Percentiles rank a stretch among this genome's conserved stretches.
phyloP scores from a whole-genome alignment of 1,140 invertebrate genomes.

The Pseudomyrmex dendroicus region DNA sequence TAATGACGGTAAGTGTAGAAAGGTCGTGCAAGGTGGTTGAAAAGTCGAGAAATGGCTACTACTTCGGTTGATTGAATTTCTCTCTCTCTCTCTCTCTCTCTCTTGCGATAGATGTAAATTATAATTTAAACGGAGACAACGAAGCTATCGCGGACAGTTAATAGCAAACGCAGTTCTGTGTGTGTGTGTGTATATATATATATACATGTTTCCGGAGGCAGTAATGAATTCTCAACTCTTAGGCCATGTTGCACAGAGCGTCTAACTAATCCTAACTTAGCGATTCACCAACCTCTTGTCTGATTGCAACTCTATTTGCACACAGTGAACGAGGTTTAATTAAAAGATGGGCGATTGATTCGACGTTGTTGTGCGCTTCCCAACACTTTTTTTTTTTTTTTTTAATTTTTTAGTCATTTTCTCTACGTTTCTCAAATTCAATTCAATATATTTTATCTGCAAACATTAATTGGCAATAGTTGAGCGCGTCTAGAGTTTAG shows the following conservation, averaged over 20 bases:
- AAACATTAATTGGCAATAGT: not conserved
- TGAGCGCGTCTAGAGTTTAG: not conserved
- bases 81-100: not conserved
- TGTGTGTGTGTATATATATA: not conserved
- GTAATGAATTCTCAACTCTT: conserved; percentile 61
- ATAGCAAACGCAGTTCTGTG: conserved; percentile 10
- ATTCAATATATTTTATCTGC: not conserved
- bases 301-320: not conserved
- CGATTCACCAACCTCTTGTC: conserved; percentile 5
- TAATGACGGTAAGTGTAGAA: not conserved
- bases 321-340: conserved; percentile 11
- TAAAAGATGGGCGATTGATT: not conserved
- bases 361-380: not conserved
- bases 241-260: conserved; percentile 46
- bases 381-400: not conserved
- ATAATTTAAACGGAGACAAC: conserved; percentile 10
- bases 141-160: conserved; percentile 24
- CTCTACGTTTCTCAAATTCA: not conserved
- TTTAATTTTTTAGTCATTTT: too few species aligned
- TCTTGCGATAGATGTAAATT: not conserved
- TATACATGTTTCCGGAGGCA: conserved; percentile 19
- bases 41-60: conserved; percentile 25
- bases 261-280: conserved; percentile 51
- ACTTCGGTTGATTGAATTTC: conserved; percentile 30
- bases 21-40: conserved; percentile 23